These are phyloP conservation scores for Polydrusus pterygomalis DNA, from an alignment of 2,888 invertebrate genomes.

Conservation along the genomic window DNA sequence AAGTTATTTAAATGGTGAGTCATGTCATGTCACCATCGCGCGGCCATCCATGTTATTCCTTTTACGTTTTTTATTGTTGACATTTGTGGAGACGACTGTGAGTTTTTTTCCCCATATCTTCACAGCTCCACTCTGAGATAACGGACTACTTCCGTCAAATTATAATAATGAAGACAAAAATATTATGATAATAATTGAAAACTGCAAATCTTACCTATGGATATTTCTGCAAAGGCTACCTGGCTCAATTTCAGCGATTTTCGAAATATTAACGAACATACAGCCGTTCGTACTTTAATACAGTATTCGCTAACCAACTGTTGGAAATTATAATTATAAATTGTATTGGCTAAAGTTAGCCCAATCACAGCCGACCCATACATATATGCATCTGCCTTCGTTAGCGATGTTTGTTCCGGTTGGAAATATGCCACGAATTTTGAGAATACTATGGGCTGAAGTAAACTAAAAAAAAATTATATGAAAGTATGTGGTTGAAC, in stretches of 20 bases:
- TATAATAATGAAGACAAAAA: no score
- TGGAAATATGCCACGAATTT: slow-evolving; percentile 60
- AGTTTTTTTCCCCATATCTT: no score
- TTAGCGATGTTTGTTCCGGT: slow-evolving; percentile 57
- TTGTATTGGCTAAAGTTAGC: slow-evolving; percentile 81
- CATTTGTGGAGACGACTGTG: no score
- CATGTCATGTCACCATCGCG: no score
- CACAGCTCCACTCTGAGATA: no score
- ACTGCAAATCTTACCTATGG: slow-evolving; percentile 65
- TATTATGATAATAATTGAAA: no score
- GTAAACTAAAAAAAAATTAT: slow-evolving; percentile 30
- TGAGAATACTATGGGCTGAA: slow-evolving; percentile 40
- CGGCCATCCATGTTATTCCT: no score
- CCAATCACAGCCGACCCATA: slow-evolving; percentile 83
- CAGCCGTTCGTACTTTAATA: slow-evolving; percentile 86
- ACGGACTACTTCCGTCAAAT: no score
- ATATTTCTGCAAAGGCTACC: slow-evolving; percentile 80
- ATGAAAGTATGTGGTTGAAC: no score
- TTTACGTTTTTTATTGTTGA: no score
- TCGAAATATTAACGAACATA: slow-evolving; percentile 87
- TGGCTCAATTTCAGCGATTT: slow-evolving; percentile 72
- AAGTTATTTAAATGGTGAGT: no score
- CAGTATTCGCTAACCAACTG: slow-evolving; percentile 87
- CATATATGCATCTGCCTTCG: slow-evolving; percentile 76
- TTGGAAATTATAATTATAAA: slow-evolving; percentile 85